A percentile compares a stretch with the other conserved stretches of the same genome.
Evolutionary conservation across 2,113 vertebrate species (phyloP).

Genomic region (Heterotis niloticus): DNA sequence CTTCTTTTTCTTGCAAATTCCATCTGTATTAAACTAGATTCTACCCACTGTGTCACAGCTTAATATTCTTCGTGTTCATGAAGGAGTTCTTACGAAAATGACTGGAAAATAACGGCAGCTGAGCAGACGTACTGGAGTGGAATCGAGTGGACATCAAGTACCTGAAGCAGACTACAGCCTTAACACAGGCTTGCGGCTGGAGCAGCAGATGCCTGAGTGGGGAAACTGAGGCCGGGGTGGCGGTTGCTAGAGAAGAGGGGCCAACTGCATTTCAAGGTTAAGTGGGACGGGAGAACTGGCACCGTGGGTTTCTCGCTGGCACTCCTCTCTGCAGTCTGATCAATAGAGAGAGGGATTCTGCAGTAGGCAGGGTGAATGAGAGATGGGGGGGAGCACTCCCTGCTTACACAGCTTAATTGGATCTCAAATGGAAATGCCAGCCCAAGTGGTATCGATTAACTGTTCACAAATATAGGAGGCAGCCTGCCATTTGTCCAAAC

Average conservation of each 20-base stretch:
- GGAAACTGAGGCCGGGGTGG: not conserved
- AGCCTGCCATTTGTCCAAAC: not conserved
- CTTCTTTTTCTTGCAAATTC: no score
- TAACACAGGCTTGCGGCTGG: no score
- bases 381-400: not conserved
- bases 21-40: no score
- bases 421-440: conserved; percentile 6
- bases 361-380: not conserved
- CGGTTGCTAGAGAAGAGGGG: not conserved
- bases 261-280: not conserved
- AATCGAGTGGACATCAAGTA: not conserved
- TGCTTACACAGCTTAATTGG: conserved; percentile 16
- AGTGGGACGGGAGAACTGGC: not conserved
- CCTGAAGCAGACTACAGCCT: not conserved
- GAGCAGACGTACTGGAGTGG: no score
- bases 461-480: conserved; percentile 1
- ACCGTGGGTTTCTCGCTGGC: not conserved
- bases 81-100: no score
- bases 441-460: conserved; percentile 13
- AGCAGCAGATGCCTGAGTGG: no score
- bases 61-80: no score
- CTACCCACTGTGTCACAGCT: no score
- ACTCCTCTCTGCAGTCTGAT: not conserved
- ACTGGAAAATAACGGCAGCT: no score
- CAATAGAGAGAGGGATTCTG: not conserved